phyloP scores from a whole-genome alignment of 2,888 invertebrate genomes.

The Endotricha flammealis region DNA sequence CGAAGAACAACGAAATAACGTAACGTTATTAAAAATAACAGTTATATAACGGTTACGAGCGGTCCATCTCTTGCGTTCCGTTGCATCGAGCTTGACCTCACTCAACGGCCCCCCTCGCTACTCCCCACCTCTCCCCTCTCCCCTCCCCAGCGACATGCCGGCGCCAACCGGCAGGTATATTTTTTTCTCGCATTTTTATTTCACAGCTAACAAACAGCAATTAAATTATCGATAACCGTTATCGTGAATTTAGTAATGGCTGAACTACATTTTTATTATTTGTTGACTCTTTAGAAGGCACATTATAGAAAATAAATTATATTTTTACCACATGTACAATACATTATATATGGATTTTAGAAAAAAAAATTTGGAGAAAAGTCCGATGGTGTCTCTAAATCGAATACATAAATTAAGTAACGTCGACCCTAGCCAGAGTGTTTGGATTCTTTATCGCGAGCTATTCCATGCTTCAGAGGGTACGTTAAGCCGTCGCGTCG shows the following conservation, averaged over 20 bases:
- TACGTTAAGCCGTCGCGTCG: too few species aligned
- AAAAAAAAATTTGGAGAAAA: too few species aligned
- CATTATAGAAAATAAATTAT: too few species aligned
- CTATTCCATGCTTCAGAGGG: too few species aligned
- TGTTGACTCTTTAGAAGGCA: too few species aligned
- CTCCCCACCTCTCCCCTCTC: conserved; percentile 20
- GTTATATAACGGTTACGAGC: conserved; percentile 3
- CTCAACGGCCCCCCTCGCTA: conserved; percentile 31
- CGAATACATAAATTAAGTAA: too few species aligned
- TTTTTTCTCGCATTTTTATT: conserved; percentile 30
- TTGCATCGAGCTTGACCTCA: conserved; percentile 64
- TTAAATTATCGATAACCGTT: conserved; percentile 10
- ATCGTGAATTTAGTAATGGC: conserved; percentile 2
- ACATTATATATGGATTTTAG: too few species aligned
- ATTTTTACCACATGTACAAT: too few species aligned
- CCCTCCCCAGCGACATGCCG: conserved; percentile 39
- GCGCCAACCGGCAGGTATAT: conserved; percentile 51
- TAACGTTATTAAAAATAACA: conserved; percentile 5
- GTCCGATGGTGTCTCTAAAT: too few species aligned
- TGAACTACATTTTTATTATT: neutral
- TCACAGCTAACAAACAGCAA: conserved; percentile 18
- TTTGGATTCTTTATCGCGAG: too few species aligned
- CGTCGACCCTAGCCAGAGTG: too few species aligned
- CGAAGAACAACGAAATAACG: neutral
- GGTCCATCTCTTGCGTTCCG: conserved; percentile 18